Evolutionary conservation across 2,113 vertebrate genomes (phyloP).

Genomic region (Suricata suricatta): DNA sequence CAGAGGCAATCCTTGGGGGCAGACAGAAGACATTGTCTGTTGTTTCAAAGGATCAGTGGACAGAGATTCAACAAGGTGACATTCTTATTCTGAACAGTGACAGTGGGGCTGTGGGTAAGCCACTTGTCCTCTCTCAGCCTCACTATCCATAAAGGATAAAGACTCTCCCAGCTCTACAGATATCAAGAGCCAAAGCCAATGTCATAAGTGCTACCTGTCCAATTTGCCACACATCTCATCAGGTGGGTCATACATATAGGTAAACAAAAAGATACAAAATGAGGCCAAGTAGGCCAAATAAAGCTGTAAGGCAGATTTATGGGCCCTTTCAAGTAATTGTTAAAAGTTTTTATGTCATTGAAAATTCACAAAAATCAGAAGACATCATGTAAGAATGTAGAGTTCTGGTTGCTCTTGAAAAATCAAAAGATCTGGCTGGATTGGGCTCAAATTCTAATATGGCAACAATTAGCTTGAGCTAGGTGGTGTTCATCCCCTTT

Average conservation of each 20-base stretch:
- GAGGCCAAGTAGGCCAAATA: background rate
- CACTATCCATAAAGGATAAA: background rate
- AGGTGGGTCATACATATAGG: background rate
- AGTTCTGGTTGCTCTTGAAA: conserved; percentile 4
- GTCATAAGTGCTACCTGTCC: background rate
- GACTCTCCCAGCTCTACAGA: background rate
- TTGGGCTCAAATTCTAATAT: background rate
- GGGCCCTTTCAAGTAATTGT: background rate
- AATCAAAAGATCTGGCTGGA: background rate
- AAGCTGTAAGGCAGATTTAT: background rate
- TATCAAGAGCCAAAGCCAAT: background rate
- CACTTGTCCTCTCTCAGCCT: background rate
- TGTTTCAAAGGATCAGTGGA: background rate
- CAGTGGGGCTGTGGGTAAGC: background rate
- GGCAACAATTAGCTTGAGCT: background rate
- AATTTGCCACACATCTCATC: background rate
- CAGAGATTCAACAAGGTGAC: background rate
- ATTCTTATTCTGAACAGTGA: background rate
- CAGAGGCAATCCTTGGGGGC: background rate
- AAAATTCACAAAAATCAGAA: background rate
- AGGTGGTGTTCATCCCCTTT: background rate
- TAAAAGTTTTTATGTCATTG: background rate
- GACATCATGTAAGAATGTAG: background rate
- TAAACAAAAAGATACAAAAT: background rate
- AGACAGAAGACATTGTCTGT: background rate